Base-by-base conservation (phyloP, 2,888 invertebrate species). In the Nemotelus pantherinus region DNA sequence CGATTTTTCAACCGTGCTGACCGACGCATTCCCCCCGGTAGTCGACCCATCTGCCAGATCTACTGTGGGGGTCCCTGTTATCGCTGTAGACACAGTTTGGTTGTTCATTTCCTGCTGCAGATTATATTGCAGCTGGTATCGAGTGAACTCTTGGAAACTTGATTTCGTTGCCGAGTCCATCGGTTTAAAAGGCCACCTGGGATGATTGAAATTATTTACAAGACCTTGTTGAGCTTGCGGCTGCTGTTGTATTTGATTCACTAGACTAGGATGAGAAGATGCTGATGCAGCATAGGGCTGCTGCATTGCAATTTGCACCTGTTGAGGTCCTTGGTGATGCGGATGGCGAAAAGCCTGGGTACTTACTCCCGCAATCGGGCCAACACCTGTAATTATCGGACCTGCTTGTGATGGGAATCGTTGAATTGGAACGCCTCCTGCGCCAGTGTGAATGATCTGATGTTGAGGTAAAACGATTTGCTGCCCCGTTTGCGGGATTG, bases 121-220 rank as follows among this genome's bases (percentile, higher is more conserved):
- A 83, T 90, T 90, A 84, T 91, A 91, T 84, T 91, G 91, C 88
- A 90, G 90, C 83, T 91, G 91, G 83, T 91, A 90, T 80, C 90
- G 88, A 80, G 90, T 90, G 85, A 91, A 91, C 85, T 91, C 91
- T 88, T 90, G 91, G 83, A 89, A 90, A 85, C 91, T 90, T 55
- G 89, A 90, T 83, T 91, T 90, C 48, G 91, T 91, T 81, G 89
- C 90, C 82, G 90, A 90, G 80, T 91, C 91, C 91, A 91, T 91
- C 84, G 82, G 90, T 86, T 79, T 90, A 84, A 68, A 83, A 65
- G 82, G 89, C 84, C 81, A 90, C 80, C 82, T 89, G 86, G 84
- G 89, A 70, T 79, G 80, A 78, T 79, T 79, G 75, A 76, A 80
- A 70, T 63, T 79, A 47, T 78, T 60, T 57, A 58, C 70, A 63